These are phyloP conservation scores for Xestia ashworthii DNA, from an alignment of 2,888 invertebrate genomes.

Conservation along the genomic window DNA sequence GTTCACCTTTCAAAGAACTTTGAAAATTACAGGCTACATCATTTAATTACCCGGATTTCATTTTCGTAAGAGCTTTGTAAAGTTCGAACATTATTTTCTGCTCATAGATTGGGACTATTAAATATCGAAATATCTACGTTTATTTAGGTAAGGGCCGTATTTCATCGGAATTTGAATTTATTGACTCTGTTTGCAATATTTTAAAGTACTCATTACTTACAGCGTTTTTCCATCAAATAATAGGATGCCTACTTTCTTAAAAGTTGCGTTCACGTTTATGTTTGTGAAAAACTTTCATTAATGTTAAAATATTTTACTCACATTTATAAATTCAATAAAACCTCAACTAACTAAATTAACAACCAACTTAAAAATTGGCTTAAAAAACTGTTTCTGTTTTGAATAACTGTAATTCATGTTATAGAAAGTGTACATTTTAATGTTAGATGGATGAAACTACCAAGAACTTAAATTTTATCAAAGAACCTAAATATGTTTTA, in stretches of 20 bases:
- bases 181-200: not conserved
- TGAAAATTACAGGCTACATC: not conserved
- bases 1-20: slow-evolving; percentile 2
- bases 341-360: no score
- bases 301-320: not conserved
- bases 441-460: not conserved
- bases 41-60: slow-evolving; percentile 10
- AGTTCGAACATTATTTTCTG: slow-evolving; percentile 4
- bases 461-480: not conserved
- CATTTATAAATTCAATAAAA: no score
- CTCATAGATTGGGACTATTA: slow-evolving; percentile 14
- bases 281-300: not conserved
- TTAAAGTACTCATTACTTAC: not conserved
- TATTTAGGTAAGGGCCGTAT: not conserved
- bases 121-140: not conserved
- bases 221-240: not conserved
- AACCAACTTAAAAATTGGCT: no score
- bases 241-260: not conserved
- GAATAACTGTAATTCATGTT: not conserved
- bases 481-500: not conserved
- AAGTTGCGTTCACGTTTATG: not conserved
- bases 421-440: not conserved
- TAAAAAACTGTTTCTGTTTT: not conserved
- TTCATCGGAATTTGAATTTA: not conserved
- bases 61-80: slow-evolving; percentile 19